Evolutionary conservation across 2,113 vertebrate species (phyloP), one percentile per base, ranked within the genome.

Genomic region (Grammomys dolichurus): DNA sequence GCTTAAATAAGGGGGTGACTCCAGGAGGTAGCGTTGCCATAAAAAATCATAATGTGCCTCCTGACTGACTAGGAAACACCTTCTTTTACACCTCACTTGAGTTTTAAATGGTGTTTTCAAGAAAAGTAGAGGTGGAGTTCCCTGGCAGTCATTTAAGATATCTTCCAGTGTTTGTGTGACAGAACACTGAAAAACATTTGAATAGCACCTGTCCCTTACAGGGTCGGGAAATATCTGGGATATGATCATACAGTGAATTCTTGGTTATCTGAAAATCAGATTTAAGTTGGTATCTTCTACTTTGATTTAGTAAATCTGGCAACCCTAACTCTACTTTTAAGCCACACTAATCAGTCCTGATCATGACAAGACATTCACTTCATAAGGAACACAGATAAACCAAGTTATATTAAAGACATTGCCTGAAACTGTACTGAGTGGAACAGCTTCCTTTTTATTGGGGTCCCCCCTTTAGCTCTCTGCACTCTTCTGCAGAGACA

Each of bases 291-390:
- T 33, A 33, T 56, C 67, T 33, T 96, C 73, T 86, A 20, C 67
- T 95, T 90, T 85, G 51, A 76, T 86, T 91, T 67, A 36, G 14
- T 87, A 87, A 95, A 31, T 93, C n/a, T 89, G 93, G 26, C 20
- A 96, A 87, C 22, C 48, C 77, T 12, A 65, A 73, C 93, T 95
- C 86, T 54, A 82, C 36, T 75, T 91, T 11, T 26, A 19, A 65
- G 54, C 14, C 31, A 10, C 48, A 54, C 5, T 90, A 86, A 87
- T 76, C 70, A 80, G 28, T 91, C 63, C 31, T 87, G 60, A 91
- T 56, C 36, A 69, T 22, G n/a, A 94, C 36, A 87, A 91, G 93
- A 87, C 58, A 87, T 69, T 87, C 36, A 76, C 40, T 87, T 89
- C 46, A 67, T 40, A 54, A 86, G 67, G 51, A 43, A 93, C 91